phyloP scores from a whole-genome alignment of 2,888 invertebrate species.

The Leucozona laternaria region DNA sequence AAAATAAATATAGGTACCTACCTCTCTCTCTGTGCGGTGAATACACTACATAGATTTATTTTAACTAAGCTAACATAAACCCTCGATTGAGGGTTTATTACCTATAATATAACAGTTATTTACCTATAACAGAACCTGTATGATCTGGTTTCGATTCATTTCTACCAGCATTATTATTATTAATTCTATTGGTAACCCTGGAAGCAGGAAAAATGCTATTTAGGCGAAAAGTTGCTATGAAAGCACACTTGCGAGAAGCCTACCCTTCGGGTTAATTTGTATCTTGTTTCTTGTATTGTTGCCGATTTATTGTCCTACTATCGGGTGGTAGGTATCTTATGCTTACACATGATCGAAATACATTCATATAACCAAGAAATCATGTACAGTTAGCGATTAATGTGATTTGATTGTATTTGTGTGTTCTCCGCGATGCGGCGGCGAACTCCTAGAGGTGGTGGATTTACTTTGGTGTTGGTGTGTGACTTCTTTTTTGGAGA shows the following conservation, averaged over 20 bases:
- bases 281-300: constrained; percentile 29
- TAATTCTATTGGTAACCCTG: constrained; percentile 5
- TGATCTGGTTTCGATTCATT: too few species aligned
- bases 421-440: constrained; percentile 15
- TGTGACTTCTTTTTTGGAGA: constrained; percentile 65
- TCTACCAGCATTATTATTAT: neutral
- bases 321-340: constrained; percentile 19
- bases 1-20: too few species aligned
- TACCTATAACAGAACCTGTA: too few species aligned
- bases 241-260: constrained; percentile 56
- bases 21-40: too few species aligned
- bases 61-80: too few species aligned
- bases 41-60: too few species aligned
- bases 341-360: constrained; percentile 21
- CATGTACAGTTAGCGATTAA: constrained; percentile 60
- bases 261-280: constrained; percentile 58
- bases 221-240: constrained; percentile 58
- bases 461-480: constrained; percentile 51
- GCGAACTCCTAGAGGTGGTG: constrained; percentile 13
- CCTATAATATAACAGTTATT: too few species aligned
- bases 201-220: constrained; percentile 69
- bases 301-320: constrained; percentile 48
- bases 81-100: too few species aligned
- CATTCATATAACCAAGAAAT: constrained; percentile 15
- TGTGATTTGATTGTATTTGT: constrained; percentile 1